Evolutionary conservation across 1,140 invertebrate genomes (phyloP).

Genomic region (Mya arenaria): DNA sequence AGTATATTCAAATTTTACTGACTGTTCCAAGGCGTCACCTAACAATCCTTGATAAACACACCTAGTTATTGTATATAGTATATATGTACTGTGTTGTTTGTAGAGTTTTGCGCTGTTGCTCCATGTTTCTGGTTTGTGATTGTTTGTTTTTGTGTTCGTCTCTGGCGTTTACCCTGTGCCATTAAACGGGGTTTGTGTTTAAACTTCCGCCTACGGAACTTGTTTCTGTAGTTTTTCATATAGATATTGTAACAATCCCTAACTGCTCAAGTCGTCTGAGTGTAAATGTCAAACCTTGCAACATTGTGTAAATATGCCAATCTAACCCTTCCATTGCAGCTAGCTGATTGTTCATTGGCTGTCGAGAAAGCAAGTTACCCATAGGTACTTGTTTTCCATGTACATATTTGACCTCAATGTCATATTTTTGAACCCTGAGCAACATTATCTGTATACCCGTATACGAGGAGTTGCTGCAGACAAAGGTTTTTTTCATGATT

Average conservation of each 20-base stretch:
- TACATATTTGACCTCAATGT: constrained; percentile 13
- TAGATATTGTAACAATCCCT: background rate
- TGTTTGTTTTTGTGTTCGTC: too few species aligned
- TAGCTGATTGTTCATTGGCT: background rate
- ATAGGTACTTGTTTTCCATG: background rate
- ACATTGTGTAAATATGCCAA: background rate
- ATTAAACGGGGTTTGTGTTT: too few species aligned
- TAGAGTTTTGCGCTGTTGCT: too few species aligned
- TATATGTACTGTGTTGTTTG: too few species aligned
- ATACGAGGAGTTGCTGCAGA: background rate
- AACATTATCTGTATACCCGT: background rate
- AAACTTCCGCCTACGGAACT: too few species aligned
- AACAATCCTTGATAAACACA: too few species aligned
- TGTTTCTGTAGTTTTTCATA: background rate
- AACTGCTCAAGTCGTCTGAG: background rate
- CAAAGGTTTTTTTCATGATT: constrained; percentile 5
- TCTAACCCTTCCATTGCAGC: background rate
- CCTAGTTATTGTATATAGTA: too few species aligned
- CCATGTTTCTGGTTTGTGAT: background rate
- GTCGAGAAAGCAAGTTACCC: background rate
- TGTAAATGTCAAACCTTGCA: background rate
- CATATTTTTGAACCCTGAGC: background rate
- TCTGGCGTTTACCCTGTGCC: too few species aligned
- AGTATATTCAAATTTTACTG: too few species aligned
- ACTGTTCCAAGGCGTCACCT: too few species aligned